Conservation (phyloP, 2,888 invertebrate species). For the Lithophane semibrunnea region DNA sequence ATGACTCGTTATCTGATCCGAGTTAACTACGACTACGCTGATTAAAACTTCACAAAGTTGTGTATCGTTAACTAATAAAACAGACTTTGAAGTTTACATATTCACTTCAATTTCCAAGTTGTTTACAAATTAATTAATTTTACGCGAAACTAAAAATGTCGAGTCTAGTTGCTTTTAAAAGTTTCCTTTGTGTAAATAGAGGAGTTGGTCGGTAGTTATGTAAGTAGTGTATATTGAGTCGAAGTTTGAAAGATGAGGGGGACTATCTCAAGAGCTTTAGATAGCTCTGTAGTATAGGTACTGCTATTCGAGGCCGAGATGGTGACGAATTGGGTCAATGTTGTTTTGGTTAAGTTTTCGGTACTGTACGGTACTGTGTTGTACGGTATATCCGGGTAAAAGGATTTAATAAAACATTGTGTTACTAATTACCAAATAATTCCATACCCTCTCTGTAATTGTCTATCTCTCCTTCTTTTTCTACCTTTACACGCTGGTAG, state of each 20-base stretch:
- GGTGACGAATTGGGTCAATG: slow-evolving; percentile 11
- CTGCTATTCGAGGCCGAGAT: not conserved
- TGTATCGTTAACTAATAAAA: slow-evolving; percentile 57
- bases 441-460: not conserved
- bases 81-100: slow-evolving; percentile 51
- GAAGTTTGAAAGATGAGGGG: slow-evolving; percentile 29
- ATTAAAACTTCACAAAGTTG: slow-evolving; percentile 54
- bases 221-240: slow-evolving; percentile 24
- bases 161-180: slow-evolving; percentile 34
- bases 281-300: slow-evolving; percentile 8
- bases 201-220: slow-evolving; percentile 27
- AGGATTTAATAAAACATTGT: not conserved
- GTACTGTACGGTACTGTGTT: not conserved
- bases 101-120: slow-evolving; percentile 47
- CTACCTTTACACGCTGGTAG: not conserved
- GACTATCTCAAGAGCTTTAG: slow-evolving; percentile 6
- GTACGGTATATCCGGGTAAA: not conserved
- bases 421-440: not conserved
- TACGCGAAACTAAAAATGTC: slow-evolving; percentile 39
- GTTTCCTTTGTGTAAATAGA: slow-evolving; percentile 41
- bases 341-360: not conserved
- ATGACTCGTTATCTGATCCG: slow-evolving; percentile 45
- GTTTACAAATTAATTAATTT: slow-evolving; percentile 57
- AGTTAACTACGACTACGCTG: slow-evolving; percentile 48
- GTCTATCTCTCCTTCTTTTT: not conserved